A percentile compares a stretch with the other conserved stretches of the same genome.
Conservation (phyloP, 2,888 invertebrate genomes). For the Andricus quercusramuli region DNA sequence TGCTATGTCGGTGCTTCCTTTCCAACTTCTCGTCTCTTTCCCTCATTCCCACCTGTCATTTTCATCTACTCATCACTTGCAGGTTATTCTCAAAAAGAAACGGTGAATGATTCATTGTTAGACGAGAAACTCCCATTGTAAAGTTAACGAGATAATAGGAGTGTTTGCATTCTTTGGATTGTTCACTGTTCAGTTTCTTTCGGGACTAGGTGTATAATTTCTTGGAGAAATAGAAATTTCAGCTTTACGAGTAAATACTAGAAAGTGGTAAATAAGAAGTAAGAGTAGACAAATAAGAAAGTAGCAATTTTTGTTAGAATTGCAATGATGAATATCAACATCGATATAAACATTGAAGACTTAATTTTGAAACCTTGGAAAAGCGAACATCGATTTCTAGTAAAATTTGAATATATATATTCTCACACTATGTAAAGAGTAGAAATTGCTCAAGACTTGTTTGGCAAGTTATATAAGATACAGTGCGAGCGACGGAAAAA, state of each 20-base stretch:
- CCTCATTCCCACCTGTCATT: conserved; percentile 53
- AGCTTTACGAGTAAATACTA: background rate
- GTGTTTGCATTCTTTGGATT: background rate
- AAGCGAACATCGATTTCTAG: background rate
- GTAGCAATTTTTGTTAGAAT: background rate
- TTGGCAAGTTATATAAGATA: background rate
- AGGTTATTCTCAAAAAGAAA: background rate
- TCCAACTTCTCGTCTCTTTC: conserved; percentile 61
- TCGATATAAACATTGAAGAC: too few relatives aligned
- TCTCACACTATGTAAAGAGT: background rate
- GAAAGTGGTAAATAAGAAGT: background rate
- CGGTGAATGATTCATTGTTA: background rate
- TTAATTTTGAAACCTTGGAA: background rate
- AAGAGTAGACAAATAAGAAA: background rate
- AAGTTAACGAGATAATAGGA: conserved; percentile 2
- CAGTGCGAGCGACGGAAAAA: background rate
- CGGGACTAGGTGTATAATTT: background rate
- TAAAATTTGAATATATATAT: background rate
- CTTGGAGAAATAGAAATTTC: background rate
- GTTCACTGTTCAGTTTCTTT: background rate
- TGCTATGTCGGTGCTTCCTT: conserved; percentile 49
- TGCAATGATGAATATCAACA: background rate
- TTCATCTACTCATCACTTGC: conserved; percentile 28
- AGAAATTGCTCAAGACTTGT: background rate
- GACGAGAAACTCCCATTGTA: background rate